Percentiles rank a stretch among this genome's conserved stretches.
These are phyloP conservation scores for Glomeris maerens DNA, from an alignment of 1,140 invertebrate species.

Conservation along the genomic window DNA sequence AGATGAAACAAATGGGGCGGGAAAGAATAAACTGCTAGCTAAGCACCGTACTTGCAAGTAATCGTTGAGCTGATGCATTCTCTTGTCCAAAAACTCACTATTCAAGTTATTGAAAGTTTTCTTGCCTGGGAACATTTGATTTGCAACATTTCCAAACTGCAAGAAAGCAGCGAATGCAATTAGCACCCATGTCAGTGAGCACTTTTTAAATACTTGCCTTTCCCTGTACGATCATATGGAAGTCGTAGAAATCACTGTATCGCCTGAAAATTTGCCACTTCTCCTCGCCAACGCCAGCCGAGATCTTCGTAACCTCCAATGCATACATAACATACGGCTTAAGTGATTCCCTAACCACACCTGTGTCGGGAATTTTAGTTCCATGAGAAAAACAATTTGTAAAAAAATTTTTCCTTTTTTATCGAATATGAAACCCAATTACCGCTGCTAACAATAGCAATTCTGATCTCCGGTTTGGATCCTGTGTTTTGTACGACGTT, in stretches of 20 bases:
- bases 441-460: neutral
- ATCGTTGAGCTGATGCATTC: conserved; percentile 67
- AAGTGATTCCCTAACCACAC: conserved; percentile 57
- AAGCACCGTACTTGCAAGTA: conserved; percentile 47
- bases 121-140: conserved; percentile 75
- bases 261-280: conserved; percentile 45
- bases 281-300: conserved; percentile 43
- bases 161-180: conserved; percentile 21
- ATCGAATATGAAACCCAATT: neutral
- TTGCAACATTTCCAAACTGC: conserved; percentile 61
- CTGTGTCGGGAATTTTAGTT: conserved; percentile 25
- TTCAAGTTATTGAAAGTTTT: conserved; percentile 89
- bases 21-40: conserved; percentile 2
- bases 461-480: too few relatives aligned
- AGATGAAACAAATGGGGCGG: conserved; percentile 3
- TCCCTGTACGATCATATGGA: conserved; percentile 42
- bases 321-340: conserved; percentile 77
- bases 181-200: neutral
- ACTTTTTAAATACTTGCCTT: conserved; percentile 43
- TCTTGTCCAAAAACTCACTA: conserved; percentile 64
- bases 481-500: too few relatives aligned
- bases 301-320: conserved; percentile 55
- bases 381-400: conserved; percentile 4
- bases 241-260: conserved; percentile 84
- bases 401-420: neutral